Base-by-base conservation (phyloP, 1,140 invertebrate genomes). In the Vanessa atalanta region DNA sequence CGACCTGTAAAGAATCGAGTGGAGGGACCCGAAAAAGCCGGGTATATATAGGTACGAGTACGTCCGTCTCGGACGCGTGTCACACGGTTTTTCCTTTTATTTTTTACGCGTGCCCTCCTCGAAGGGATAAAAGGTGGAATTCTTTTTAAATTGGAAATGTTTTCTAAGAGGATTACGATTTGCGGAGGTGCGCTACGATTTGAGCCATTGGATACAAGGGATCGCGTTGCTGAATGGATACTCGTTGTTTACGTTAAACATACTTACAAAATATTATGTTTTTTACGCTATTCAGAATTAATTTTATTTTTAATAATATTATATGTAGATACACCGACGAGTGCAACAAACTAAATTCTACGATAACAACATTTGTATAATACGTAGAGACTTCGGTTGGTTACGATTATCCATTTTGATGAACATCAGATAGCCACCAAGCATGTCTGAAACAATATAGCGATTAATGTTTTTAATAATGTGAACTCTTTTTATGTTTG, bases 81-180 rank as follows among this genome's bases (percentile, higher is more conserved):
- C 87, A 79, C 87, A 82, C 72, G 82, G 84, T 82, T 88, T 88
- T 91, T 91, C 87, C 86, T 88, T 88, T 91, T 90, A 90, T 90
- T 90, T 91, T 90, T 90, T 90, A 87, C 88, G 87, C 86, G 83
- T 84, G 81, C 88, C 84, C 84, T 90, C 83, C 85, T 86, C 83
- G 67, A 83, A 88, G 86, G 90, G 88, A 89, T 90, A 88, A 88
- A 86, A 89, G 86, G 80, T 83, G 81, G 88, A 92, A 92, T 92
- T 92, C 89, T 92, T 92, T 92, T 92, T 92, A 91, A 92, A 92
- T 92, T 92, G 89, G 90, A 90, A 92, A 92, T 92, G 90, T 91
- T 91, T 91, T 91, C 88, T 91, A 90, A 92, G 90, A 92, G 90
- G 90, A 92, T 92, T 92, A 91, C 88, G 87, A 90, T 90, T 92